These are phyloP conservation scores for Rhaphigaster nebulosa DNA, from an alignment of 2,888 invertebrate genomes.

Conservation along the genomic window DNA sequence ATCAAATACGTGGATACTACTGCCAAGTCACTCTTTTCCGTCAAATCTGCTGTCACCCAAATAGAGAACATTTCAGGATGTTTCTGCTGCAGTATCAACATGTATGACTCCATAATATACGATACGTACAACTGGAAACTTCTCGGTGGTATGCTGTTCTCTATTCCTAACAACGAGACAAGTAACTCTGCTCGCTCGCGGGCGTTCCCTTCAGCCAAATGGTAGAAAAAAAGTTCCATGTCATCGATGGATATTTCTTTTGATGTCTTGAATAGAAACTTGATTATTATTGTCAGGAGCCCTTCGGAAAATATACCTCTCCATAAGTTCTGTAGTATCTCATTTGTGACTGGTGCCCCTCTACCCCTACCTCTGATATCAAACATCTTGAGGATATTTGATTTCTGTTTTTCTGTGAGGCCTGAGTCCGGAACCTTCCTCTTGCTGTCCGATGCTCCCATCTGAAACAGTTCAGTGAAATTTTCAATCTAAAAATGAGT, in stretches of 20 bases:
- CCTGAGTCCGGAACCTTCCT: neutral
- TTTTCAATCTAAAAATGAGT: neutral
- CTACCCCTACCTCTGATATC: neutral
- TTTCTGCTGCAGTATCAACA: conserved; percentile 39
- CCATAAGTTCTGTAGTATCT: conserved; percentile 21
- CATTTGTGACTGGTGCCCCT: neutral
- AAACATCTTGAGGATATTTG: conserved; percentile 16
- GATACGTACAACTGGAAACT: conserved; percentile 47
- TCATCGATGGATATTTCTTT: neutral
- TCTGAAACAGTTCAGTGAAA: neutral
- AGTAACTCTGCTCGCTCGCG: conserved; percentile 3
- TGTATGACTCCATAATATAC: conserved; percentile 40
- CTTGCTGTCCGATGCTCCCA: conserved; percentile 17
- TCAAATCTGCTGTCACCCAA: conserved; percentile 46
- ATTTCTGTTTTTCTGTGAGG: conserved; percentile 19
- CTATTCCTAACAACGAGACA: conserved; percentile 8
- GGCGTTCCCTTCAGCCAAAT: neutral
- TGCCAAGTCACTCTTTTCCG: conserved; percentile 36
- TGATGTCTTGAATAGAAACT: conserved; percentile 32
- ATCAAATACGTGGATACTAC: conserved; percentile 40
- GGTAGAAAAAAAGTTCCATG: conserved; percentile 46
- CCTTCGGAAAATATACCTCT: conserved; percentile 35
- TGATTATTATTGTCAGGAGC: neutral
- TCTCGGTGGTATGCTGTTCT: conserved; percentile 45
- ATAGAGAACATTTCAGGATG: conserved; percentile 3